Evolutionary conservation across 1,140 invertebrate species (phyloP).

Genomic region (Conus betulinus): DNA sequence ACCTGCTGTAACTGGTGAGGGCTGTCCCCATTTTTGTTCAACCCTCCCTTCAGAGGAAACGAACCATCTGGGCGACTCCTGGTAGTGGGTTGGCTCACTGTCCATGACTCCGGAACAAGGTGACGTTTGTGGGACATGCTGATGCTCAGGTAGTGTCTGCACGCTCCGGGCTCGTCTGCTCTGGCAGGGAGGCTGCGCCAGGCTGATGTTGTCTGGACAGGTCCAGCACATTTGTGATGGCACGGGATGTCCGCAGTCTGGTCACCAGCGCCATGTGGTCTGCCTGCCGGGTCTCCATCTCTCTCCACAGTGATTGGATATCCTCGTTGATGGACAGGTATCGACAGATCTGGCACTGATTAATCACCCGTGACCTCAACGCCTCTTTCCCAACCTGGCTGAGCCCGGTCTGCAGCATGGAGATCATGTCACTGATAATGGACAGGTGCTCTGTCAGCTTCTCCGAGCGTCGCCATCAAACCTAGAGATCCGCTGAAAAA

Average conservation of each 20-base stretch:
- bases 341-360: neutral
- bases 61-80: no score
- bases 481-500: neutral
- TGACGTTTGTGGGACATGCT: no score
- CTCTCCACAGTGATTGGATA: neutral
- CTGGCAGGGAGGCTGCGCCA: no score
- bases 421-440: neutral
- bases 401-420: neutral
- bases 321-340: neutral
- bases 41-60: no score
- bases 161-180: no score
- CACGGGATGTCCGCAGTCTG: neutral
- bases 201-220: neutral
- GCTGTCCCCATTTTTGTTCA: no score
- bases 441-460: neutral
- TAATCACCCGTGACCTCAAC: neutral
- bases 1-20: no score
- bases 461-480: neutral
- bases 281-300: neutral
- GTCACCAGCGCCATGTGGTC: neutral
- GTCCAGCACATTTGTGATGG: neutral
- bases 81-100: no score
- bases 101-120: no score
- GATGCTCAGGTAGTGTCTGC: no score
- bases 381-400: neutral